phyloP scores from a whole-genome alignment of 2,797 vertebrate genomes.

The Kryptolebias ocellatus region DNA sequence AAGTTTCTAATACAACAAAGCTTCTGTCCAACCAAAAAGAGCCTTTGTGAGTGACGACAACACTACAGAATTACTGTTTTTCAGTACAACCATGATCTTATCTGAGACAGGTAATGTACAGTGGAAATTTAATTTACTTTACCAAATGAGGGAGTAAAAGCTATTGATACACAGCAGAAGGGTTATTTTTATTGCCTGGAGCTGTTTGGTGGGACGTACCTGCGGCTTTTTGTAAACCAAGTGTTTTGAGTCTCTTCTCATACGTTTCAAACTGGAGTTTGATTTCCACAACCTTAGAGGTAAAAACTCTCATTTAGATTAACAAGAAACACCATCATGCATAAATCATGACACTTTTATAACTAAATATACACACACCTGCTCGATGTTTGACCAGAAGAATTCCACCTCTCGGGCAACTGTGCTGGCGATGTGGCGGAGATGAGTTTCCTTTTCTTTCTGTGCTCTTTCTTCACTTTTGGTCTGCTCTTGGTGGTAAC shows the following conservation, averaged over 20 bases:
- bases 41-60: no score
- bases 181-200: background rate
- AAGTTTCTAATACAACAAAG: background rate
- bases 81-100: background rate
- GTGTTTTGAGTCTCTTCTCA: constrained; percentile 88
- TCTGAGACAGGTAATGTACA: background rate
- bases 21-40: background rate
- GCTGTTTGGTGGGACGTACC: constrained; percentile 65
- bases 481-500: constrained; percentile 89
- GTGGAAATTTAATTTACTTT: no score
- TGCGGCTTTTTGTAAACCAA: constrained; percentile 85
- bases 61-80: no score
- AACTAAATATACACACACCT: constrained; percentile 73
- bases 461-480: constrained; percentile 84
- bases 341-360: background rate
- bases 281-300: constrained; percentile 90
- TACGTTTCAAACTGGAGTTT: constrained; percentile 93
- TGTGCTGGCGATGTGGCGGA: constrained; percentile 89
- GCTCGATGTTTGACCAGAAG: constrained; percentile 95
- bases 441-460: constrained; percentile 86
- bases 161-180: no score
- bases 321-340: background rate
- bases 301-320: background rate
- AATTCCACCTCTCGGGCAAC: constrained; percentile 92
- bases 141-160: no score